phyloP scores from a whole-genome alignment of 2,113 vertebrate genomes.

The Onychostruthus taczanowskii region DNA sequence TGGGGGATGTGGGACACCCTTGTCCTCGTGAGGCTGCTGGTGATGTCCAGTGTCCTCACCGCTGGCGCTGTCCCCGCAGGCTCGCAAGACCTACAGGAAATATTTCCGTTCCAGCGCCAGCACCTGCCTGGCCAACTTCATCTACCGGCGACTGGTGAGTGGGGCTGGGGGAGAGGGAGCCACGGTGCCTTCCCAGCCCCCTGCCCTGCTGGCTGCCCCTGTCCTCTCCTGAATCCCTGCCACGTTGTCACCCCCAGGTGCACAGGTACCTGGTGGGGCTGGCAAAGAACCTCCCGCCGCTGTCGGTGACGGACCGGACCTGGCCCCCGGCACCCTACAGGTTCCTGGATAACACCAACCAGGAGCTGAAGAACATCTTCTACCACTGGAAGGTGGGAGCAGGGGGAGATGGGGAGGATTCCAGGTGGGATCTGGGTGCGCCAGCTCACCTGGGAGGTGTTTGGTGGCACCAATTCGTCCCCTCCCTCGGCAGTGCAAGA shows the following conservation, averaged over 20 bases:
- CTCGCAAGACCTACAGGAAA: conserved; percentile 68
- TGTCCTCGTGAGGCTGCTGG: background rate
- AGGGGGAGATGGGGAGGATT: accelerated
- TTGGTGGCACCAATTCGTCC: accelerated
- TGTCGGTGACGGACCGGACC: conserved; percentile 30
- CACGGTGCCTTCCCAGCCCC: background rate
- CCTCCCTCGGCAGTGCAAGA: conserved; percentile 70
- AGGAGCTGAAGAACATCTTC: conserved; percentile 71
- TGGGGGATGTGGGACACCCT: accelerated
- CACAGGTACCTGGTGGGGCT: conserved; percentile 70
- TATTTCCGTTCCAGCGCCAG: conserved; percentile 73
- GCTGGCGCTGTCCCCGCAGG: background rate
- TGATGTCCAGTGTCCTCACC: accelerated
- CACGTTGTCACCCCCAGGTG: background rate
- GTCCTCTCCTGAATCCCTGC: accelerated
- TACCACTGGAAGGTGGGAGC: conserved; percentile 72
- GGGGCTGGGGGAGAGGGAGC: background rate
- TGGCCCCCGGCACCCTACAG: conserved; percentile 69
- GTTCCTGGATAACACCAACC: conserved; percentile 47
- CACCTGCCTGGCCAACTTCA: conserved; percentile 66
- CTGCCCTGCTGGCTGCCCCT: accelerated
- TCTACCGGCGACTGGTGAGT: conserved; percentile 74
- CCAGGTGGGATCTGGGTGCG: accelerated
- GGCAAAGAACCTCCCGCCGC: conserved; percentile 58
- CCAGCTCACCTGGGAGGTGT: background rate